Percentiles rank a stretch among this genome's conserved stretches.
These are phyloP conservation scores for Catagonus wagneri DNA, from an alignment of 2,113 vertebrate genomes.

Conservation along the genomic window DNA sequence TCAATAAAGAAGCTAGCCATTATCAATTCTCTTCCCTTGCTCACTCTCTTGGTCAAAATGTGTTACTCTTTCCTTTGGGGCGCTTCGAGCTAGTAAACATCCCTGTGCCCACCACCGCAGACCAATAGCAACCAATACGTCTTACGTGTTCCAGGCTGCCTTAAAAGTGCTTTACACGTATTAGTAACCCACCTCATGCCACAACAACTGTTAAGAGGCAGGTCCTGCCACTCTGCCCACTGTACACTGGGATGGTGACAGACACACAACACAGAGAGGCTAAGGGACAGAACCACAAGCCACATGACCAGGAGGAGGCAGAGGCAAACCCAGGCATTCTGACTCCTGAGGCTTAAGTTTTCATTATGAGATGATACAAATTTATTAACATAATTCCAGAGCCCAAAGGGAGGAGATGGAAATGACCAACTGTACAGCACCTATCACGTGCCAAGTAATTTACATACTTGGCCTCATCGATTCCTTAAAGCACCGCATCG, in stretches of 20 bases:
- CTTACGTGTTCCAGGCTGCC: background rate
- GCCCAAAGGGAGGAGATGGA: background rate
- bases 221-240: background rate
- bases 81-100: background rate
- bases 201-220: accelerated
- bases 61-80: background rate
- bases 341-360: background rate
- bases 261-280: background rate
- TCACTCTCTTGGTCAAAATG: background rate
- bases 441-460: background rate
- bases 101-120: background rate
- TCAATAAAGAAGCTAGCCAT: background rate
- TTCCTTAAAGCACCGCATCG: background rate
- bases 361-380: background rate
- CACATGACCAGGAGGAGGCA: background rate
- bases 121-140: accelerated
- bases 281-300: background rate
- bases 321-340: background rate
- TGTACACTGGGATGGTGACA: background rate
- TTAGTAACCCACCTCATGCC: background rate
- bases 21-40: background rate
- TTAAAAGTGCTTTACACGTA: too few relatives aligned
- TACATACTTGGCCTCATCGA: accelerated
- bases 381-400: background rate
- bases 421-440: background rate